Evolutionary conservation across 2,888 invertebrate species (phyloP).

Genomic region (Mycogona germanica): DNA sequence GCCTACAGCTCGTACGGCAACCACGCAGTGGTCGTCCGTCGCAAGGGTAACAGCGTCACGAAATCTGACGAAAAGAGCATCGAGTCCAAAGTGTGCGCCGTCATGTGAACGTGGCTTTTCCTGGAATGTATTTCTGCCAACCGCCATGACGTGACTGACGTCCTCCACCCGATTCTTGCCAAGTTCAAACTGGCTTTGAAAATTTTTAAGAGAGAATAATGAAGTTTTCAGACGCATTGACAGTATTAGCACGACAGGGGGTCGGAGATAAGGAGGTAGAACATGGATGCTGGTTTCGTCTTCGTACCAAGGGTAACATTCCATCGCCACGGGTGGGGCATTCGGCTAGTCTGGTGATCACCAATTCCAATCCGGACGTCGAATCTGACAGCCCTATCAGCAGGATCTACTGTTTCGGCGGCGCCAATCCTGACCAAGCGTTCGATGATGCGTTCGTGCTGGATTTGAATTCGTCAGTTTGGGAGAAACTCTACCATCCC

Average conservation of each 20-base stretch:
- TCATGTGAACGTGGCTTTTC: conserved; percentile 19
- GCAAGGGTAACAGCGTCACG: conserved; percentile 19
- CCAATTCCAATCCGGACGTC: too few species aligned
- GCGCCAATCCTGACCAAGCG: conserved; percentile 8
- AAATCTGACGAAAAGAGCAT: conserved; percentile 24
- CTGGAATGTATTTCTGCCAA: too few species aligned
- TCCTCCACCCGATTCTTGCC: too few species aligned
- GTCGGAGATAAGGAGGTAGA: background rate
- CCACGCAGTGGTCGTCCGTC: conserved; percentile 22
- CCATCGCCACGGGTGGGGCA: conserved; percentile 14
- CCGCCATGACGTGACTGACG: too few species aligned
- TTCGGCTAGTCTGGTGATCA: background rate
- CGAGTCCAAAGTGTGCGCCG: conserved; percentile 22
- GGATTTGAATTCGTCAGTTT: conserved; percentile 4
- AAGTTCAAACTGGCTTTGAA: too few species aligned
- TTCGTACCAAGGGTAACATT: background rate
- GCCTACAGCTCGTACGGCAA: conserved; percentile 22
- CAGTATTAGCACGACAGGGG: too few species aligned
- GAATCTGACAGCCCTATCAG: too few species aligned
- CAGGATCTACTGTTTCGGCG: conserved; percentile 8
- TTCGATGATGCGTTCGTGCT: conserved; percentile 4
- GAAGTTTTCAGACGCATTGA: too few species aligned
- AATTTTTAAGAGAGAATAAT: too few species aligned
- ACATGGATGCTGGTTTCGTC: conserved; percentile 1
- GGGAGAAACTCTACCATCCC: too few species aligned